Evolutionary conservation across 2,888 invertebrate species (phyloP).

Genomic region (Gymnocheta viridis): DNA sequence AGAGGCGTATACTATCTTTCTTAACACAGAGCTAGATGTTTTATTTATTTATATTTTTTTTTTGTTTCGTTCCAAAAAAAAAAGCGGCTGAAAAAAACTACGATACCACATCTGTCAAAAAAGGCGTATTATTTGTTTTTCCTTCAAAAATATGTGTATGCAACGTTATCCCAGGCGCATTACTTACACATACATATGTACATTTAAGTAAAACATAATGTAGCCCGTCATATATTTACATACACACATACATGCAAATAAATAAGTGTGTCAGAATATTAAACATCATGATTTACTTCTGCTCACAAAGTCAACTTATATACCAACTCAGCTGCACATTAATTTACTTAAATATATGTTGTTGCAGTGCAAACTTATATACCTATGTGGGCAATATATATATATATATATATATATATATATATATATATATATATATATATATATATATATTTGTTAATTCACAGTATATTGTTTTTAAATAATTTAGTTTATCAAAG

Average conservation of each 20-base stretch:
- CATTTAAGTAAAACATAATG: not conserved
- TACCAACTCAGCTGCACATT: not conserved
- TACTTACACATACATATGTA: not conserved
- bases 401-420: not conserved
- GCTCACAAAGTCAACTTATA: not conserved
- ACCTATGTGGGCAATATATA: not conserved
- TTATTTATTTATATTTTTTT: slow-evolving; percentile 12
- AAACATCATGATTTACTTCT: not conserved
- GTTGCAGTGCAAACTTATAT: not conserved
- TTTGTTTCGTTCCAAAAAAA: not conserved
- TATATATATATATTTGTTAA: too few species aligned
- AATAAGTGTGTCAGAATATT: too few species aligned
- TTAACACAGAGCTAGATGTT: slow-evolving; percentile 20
- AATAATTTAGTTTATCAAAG: too few species aligned
- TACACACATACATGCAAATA: not conserved
- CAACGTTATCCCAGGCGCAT: slow-evolving; percentile 36
- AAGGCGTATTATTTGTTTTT: slow-evolving; percentile 61
- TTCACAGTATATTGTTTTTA: too few species aligned
- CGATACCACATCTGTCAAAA: slow-evolving; percentile 58
- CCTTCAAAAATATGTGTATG: slow-evolving; percentile 26
- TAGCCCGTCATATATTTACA: not conserved
- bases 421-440: too few species aligned
- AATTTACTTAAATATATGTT: slow-evolving; percentile 13
- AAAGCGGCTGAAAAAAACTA: not conserved
- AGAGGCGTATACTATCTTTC: slow-evolving; percentile 50